Percentiles rank a stretch among this genome's conserved stretches.
Conservation (phyloP, 2,113 vertebrate species). For the Parus major region DNA sequence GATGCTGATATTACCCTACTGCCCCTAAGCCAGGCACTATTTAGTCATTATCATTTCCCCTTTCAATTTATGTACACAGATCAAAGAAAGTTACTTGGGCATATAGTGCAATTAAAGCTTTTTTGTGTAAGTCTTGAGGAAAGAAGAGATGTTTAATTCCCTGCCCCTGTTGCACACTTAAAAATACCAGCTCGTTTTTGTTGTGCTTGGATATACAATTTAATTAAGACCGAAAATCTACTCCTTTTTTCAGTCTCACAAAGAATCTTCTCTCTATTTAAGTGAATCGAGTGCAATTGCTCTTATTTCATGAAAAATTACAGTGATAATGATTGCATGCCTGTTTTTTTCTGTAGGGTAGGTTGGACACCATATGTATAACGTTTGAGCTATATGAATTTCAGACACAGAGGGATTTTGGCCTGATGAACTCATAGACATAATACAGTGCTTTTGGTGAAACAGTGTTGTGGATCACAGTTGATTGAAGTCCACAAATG, state of each 20-base stretch:
- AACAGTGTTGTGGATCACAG: background rate
- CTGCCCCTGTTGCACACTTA: fast-evolving
- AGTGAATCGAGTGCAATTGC: background rate
- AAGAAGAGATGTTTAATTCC: background rate
- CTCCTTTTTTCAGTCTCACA: background rate
- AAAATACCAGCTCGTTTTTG: background rate
- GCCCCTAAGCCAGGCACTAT: background rate
- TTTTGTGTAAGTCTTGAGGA: background rate
- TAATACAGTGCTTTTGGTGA: background rate
- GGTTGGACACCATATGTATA: background rate
- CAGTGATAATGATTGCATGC: background rate
- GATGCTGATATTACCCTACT: background rate
- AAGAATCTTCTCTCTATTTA: background rate
- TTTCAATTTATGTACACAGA: background rate
- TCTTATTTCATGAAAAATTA: background rate
- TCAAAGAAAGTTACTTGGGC: background rate
- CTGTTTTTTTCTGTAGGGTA: background rate
- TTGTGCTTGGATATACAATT: background rate
- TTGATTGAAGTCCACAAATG: background rate
- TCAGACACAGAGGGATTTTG: background rate
- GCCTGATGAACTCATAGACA: background rate
- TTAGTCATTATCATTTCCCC: background rate
- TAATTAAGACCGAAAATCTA: background rate
- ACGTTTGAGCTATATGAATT: background rate
- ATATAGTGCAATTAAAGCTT: background rate